Percentiles rank a stretch among this genome's conserved stretches.
Evolutionary conservation across 2,113 vertebrate species (phyloP).

Genomic region (Cyanocitta stelleri): DNA sequence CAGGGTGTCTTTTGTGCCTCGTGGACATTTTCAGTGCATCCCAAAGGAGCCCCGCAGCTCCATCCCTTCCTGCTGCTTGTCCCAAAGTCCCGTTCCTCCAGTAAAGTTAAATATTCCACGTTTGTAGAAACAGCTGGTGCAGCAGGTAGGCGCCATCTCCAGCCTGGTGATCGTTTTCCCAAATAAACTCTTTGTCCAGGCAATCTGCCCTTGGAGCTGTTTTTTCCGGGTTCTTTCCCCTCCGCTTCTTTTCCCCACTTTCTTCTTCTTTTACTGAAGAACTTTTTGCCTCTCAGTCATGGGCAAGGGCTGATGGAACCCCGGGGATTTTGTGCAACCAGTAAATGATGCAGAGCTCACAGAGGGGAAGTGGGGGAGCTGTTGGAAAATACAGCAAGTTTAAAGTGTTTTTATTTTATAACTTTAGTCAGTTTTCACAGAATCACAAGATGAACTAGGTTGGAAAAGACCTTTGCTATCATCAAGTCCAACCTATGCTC

Average conservation of each 20-base stretch:
- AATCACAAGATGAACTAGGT: not conserved
- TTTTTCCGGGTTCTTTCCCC: fast-evolving
- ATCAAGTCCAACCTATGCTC: too few relatives aligned
- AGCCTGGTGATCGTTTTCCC: not conserved
- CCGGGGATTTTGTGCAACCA: not conserved
- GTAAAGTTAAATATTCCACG: not conserved
- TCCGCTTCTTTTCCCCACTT: not conserved
- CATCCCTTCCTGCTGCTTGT: not conserved
- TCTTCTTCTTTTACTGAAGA: not conserved
- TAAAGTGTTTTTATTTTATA: not conserved
- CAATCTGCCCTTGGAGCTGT: not conserved
- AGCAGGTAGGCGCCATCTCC: not conserved
- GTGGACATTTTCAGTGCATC: not conserved
- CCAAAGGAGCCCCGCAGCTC: not conserved
- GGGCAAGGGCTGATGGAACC: not conserved
- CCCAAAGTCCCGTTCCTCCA: not conserved
- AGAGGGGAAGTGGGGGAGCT: not conserved
- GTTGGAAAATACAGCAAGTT: not conserved
- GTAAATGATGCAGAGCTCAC: not conserved
- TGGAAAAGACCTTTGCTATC: not conserved
- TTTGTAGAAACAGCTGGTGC: not conserved
- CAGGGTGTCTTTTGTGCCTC: not conserved
- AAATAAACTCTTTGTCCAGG: not conserved
- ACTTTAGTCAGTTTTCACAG: not conserved
- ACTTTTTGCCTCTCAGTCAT: not conserved